Percentiles rank a stretch among this genome's conserved stretches.
phyloP scores from a whole-genome alignment of 1,140 invertebrate species.

The silkworm (Bombyx mori) region DNA sequence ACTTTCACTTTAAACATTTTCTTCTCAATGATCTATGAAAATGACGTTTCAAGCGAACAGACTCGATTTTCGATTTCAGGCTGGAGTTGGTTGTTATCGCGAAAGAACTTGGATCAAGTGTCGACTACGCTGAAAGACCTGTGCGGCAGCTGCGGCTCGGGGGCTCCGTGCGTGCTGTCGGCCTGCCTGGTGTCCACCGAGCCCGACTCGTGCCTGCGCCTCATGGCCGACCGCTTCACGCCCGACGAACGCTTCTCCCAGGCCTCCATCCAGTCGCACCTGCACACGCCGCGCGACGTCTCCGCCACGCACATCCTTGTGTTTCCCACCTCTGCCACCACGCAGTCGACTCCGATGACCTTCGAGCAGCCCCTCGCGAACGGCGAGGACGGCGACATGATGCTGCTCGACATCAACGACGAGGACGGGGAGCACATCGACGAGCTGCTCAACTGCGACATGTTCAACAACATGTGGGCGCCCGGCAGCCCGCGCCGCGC shows the following conservation, averaged over 20 bases:
- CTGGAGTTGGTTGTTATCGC: conserved; percentile 94
- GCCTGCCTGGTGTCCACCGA: conserved; percentile 98
- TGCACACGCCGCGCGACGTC: conserved; percentile 94
- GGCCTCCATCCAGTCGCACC: conserved; percentile 84
- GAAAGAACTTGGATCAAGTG: conserved; percentile 90
- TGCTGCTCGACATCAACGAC: conserved; percentile 81
- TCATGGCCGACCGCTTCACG: conserved; percentile 96
- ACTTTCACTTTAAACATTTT: no score
- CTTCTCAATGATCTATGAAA: conserved; percentile 26
- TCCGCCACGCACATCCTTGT: conserved; percentile 98
- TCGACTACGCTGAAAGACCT: conserved; percentile 92
- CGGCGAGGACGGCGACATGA: conserved; percentile 81
- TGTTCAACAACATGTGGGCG: conserved; percentile 74
- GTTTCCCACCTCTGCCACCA: conserved; percentile 97
- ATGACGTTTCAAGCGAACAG: not conserved
- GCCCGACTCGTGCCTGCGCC: conserved; percentile 91
- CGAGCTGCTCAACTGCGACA: conserved; percentile 66
- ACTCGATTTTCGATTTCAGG: conserved; percentile 55
- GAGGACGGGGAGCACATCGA: conserved; percentile 83
- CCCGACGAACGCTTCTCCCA: conserved; percentile 93
- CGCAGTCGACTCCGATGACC: conserved; percentile 74
- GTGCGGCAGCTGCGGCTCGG: conserved; percentile 88
- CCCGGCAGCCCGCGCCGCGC: conserved; percentile 62
- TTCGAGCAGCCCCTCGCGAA: conserved; percentile 82
- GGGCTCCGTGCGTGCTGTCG: conserved; percentile 92